These are phyloP conservation scores for Rhimphoctona megacephalus DNA, from an alignment of 2,888 invertebrate species.

Conservation along the genomic window DNA sequence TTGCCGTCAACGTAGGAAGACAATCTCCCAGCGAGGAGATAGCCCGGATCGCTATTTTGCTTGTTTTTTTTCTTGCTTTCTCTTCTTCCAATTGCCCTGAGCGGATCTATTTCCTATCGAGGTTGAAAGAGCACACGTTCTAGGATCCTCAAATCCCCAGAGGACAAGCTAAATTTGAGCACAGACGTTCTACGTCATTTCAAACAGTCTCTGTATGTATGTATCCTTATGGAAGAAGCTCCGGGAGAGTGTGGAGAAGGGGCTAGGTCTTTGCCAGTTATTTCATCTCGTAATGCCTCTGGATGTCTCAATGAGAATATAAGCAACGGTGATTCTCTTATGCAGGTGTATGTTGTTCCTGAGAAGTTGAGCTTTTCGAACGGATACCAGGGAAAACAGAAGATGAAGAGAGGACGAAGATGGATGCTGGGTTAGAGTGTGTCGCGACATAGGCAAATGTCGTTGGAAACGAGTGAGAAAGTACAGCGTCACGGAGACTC, in stretches of 20 bases:
- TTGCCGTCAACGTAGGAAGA: constrained; percentile 77
- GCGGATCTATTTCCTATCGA: constrained; percentile 84
- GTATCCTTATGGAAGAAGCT: neutral
- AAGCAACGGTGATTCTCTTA: constrained; percentile 18
- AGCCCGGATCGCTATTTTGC: constrained; percentile 73
- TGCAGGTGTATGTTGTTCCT: constrained; percentile 18
- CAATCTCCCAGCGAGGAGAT: constrained; percentile 85
- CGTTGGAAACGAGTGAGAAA: constrained; percentile 45
- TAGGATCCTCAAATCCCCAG: constrained; percentile 11
- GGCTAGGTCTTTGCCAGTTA: constrained; percentile 54
- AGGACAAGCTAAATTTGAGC: constrained; percentile 19
- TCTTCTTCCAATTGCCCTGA: constrained; percentile 68
- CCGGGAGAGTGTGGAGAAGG: neutral
- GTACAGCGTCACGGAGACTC: constrained; percentile 51
- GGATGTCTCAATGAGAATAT: constrained; percentile 20
- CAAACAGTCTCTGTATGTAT: neutral
- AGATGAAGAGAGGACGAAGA: constrained; percentile 40
- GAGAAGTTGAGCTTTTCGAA: constrained; percentile 13
- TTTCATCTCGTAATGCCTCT: constrained; percentile 28
- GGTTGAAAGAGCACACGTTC: constrained; percentile 63
- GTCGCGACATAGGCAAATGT: constrained; percentile 23
- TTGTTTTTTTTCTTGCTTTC: constrained; percentile 45
- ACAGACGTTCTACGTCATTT: constrained; percentile 21
- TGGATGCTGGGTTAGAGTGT: neutral
- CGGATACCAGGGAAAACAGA: constrained; percentile 7